phyloP scores from a whole-genome alignment of 2,888 invertebrate genomes.

The Magallana nippona region DNA sequence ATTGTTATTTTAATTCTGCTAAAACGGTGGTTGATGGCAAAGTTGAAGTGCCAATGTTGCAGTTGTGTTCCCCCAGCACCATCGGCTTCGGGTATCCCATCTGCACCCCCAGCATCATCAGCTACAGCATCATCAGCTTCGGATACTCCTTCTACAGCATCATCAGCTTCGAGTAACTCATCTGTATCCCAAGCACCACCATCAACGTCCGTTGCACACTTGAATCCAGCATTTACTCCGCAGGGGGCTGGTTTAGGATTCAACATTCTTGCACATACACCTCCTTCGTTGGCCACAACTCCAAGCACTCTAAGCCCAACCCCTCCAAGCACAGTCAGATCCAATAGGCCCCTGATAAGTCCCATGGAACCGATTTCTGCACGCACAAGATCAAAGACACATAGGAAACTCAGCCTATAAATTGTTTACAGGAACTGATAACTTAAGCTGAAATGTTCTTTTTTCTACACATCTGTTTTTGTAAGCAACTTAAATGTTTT shows the following conservation, averaged over 20 bases:
- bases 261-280: neutral
- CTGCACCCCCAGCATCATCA: neutral
- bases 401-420: neutral
- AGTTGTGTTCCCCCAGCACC: conserved; percentile 19
- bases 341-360: conserved; percentile 10
- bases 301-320: neutral
- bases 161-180: too few relatives aligned
- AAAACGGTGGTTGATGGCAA: conserved; percentile 19
- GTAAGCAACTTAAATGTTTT: conserved; percentile 20
- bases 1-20: conserved; percentile 18
- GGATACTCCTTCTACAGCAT: too few relatives aligned
- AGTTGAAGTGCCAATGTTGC: conserved; percentile 26
- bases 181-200: conserved; percentile 9
- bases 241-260: conserved; percentile 2
- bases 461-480: conserved; percentile 15
- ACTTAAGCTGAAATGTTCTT: neutral
- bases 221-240: conserved; percentile 10
- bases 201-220: conserved; percentile 9
- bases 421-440: conserved; percentile 10
- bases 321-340: conserved; percentile 12
- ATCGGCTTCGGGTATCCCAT: neutral
- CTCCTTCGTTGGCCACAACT: conserved; percentile 21
- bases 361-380: neutral
- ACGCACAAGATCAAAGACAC: conserved; percentile 18
- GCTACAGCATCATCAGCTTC: neutral